phyloP scores from a whole-genome alignment of 2,113 vertebrate species.

The Dromaius novaehollandiae region DNA sequence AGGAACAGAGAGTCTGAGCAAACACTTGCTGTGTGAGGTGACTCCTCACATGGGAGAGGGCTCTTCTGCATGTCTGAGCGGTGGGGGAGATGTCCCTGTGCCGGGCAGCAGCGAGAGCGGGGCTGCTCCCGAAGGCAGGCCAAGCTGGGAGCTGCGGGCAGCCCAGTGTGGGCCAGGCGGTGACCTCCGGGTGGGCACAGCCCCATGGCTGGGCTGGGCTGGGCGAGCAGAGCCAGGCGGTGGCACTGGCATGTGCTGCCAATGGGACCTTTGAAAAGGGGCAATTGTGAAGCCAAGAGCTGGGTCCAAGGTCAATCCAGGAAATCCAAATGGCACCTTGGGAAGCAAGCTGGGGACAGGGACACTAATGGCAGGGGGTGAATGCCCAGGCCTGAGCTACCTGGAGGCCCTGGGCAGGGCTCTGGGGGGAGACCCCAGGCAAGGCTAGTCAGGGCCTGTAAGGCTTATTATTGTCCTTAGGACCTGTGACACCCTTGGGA shows the following conservation, averaged over 20 bases:
- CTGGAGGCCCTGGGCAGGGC: too few species aligned
- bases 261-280: too few species aligned
- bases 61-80: neutral
- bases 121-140: too few species aligned
- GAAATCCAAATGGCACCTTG: accelerated
- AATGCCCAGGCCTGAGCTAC: too few species aligned
- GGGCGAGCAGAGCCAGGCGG: neutral
- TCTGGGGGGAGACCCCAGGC: too few species aligned
- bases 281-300: neutral
- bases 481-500: too few species aligned
- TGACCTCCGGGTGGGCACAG: neutral
- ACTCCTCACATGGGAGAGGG: neutral
- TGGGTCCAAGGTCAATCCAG: neutral
- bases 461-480: too few species aligned
- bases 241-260: too few species aligned
- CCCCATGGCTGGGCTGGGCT: neutral
- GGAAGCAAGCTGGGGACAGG: neutral
- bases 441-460: too few species aligned
- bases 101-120: neutral
- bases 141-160: accelerated
- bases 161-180: neutral
- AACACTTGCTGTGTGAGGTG: neutral
- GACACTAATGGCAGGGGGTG: too few species aligned
- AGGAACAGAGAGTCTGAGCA: neutral
- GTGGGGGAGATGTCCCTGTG: neutral